phyloP scores from a whole-genome alignment of 2,113 vertebrate species.

The Dicerorhinus sumatrensis region DNA sequence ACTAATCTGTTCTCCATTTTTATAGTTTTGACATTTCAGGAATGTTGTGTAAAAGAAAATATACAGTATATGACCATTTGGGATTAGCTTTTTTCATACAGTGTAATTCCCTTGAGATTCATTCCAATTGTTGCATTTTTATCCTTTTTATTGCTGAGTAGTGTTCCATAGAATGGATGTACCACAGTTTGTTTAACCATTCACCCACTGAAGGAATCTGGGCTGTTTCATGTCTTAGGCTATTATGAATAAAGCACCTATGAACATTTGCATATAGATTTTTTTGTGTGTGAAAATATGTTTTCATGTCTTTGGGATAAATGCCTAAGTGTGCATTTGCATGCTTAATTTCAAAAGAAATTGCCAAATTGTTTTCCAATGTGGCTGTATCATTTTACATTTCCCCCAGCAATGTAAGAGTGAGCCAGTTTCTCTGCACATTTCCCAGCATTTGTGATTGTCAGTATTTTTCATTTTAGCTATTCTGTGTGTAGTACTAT shows the following conservation, averaged over 20 bases:
- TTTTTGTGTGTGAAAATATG: neutral
- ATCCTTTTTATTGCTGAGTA: neutral
- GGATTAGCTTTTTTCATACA: neutral
- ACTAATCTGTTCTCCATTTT: neutral
- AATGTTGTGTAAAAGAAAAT: neutral
- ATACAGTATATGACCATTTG: neutral
- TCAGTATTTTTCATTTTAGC: neutral
- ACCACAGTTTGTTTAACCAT: neutral
- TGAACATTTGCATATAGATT: neutral
- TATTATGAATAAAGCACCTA: neutral
- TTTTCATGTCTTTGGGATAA: neutral
- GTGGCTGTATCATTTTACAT: neutral
- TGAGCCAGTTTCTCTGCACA: neutral
- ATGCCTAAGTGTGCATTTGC: neutral
- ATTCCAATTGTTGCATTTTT: neutral
- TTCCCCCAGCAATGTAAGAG: neutral
- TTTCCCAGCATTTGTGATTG: neutral
- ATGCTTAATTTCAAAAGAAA: neutral
- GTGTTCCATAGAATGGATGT: neutral
- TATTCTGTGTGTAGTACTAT: neutral
- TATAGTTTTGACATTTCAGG: neutral
- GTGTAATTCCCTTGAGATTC: neutral
- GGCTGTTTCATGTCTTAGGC: neutral
- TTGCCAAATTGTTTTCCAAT: neutral
- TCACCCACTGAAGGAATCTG: neutral